A percentile compares a stretch with the other conserved stretches of the same genome.
These are phyloP conservation scores for Myotis pilosus DNA, from an alignment of 2,797 vertebrate species.

Conservation along the genomic window DNA sequence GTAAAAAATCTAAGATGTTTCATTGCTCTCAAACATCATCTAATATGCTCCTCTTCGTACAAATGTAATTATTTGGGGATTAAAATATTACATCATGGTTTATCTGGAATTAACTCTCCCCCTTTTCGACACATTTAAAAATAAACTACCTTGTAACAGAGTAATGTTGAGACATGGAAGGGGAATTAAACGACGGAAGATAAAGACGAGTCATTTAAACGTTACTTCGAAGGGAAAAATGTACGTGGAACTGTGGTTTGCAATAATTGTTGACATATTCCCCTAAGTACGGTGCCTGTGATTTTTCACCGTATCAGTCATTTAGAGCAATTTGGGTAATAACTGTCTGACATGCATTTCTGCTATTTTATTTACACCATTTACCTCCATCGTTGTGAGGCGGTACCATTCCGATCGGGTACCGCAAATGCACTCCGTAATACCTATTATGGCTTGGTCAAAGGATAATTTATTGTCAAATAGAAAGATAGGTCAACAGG, in stretches of 20 bases:
- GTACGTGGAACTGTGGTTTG: conserved; percentile 67
- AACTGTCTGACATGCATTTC: conserved; percentile 77
- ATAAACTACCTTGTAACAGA: conserved; percentile 53
- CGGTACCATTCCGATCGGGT: conserved; percentile 81
- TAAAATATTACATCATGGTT: conserved; percentile 47
- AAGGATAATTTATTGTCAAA: conserved; percentile 93
- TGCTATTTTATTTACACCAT: conserved; percentile 81
- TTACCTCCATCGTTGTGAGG: conserved; percentile 77
- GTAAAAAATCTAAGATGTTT: conserved; percentile 31
- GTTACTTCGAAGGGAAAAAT: conserved; percentile 48
- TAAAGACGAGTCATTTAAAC: conserved; percentile 55
- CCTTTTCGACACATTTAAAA: conserved; percentile 50
- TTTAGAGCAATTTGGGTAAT: conserved; percentile 82
- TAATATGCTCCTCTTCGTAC: not conserved
- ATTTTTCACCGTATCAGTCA: conserved; percentile 81
- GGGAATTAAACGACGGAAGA: conserved; percentile 45
- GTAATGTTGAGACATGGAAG: conserved; percentile 55
- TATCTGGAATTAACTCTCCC: conserved; percentile 43
- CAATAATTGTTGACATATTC: conserved; percentile 73
- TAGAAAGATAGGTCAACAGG: conserved; percentile 92
- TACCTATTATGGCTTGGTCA: conserved; percentile 88
- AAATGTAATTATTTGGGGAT: conserved; percentile 52
- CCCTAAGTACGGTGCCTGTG: conserved; percentile 72
- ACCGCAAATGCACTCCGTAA: conserved; percentile 85
- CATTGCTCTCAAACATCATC: not conserved